Evolutionary conservation across 2,113 vertebrate species (phyloP).

Genomic region (Sisor rabdophorus): DNA sequence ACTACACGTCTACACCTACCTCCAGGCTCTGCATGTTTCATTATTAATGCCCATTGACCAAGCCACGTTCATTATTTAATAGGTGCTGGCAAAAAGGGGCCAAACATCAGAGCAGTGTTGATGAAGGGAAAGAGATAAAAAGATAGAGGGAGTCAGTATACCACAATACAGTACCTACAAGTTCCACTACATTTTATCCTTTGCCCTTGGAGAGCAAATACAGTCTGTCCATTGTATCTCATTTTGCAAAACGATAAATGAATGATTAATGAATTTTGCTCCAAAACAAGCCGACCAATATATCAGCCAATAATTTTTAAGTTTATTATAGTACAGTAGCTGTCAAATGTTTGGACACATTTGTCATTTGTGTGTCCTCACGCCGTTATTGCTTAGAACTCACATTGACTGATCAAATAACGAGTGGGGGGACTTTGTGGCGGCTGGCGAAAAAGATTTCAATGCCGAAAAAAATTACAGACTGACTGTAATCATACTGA

Average conservation of each 20-base stretch:
- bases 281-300: slow-evolving; percentile 52
- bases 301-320: too few relatives aligned
- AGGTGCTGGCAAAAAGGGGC: slow-evolving; percentile 63
- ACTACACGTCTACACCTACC: slow-evolving; percentile 60
- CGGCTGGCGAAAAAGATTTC: too few relatives aligned
- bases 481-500: too few relatives aligned
- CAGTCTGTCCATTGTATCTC: slow-evolving; percentile 63
- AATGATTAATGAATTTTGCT: slow-evolving; percentile 68
- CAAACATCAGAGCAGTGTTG: slow-evolving; percentile 74
- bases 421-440: too few relatives aligned
- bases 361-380: too few relatives aligned
- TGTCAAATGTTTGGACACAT: too few relatives aligned
- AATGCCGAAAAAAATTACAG: too few relatives aligned
- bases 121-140: slow-evolving; percentile 64
- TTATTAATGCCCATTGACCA: slow-evolving; percentile 73
- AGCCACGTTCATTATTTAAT: slow-evolving; percentile 81
- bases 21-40: slow-evolving; percentile 77
- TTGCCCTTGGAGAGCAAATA: slow-evolving; percentile 63
- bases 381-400: too few relatives aligned
- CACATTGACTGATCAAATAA: too few relatives aligned
- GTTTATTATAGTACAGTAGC: too few relatives aligned
- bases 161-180: slow-evolving; percentile 72
- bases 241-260: slow-evolving; percentile 64
- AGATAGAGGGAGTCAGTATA: slow-evolving; percentile 44
- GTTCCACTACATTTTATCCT: slow-evolving; percentile 66